These are phyloP conservation scores for Lasioglossum albipes DNA, from an alignment of 1,140 invertebrate genomes.

Conservation along the genomic window DNA sequence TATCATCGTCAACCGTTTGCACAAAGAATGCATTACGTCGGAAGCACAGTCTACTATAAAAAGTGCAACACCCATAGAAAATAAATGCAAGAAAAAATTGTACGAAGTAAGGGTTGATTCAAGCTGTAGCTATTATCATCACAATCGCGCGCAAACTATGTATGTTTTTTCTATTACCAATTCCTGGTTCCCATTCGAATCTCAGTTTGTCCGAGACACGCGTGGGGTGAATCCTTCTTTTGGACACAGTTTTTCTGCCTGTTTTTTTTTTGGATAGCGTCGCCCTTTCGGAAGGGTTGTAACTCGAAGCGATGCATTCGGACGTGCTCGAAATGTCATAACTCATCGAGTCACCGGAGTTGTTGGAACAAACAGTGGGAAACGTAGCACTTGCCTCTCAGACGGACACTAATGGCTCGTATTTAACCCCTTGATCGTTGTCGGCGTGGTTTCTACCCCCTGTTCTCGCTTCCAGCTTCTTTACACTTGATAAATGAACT, in stretches of 20 bases:
- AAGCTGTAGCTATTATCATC: background rate
- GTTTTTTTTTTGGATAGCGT: slow-evolving; percentile 49
- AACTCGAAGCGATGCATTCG: slow-evolving; percentile 3
- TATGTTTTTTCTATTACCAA: background rate
- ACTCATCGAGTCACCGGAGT: slow-evolving; percentile 64
- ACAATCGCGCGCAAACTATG: background rate
- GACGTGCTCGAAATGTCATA: slow-evolving; percentile 69
- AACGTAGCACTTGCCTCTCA: slow-evolving; percentile 65
- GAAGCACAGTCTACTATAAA: background rate
- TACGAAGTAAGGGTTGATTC: background rate
- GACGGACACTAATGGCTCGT: slow-evolving; percentile 63
- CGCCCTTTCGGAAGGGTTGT: slow-evolving; percentile 56
- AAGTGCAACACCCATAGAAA: background rate
- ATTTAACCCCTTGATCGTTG: slow-evolving; percentile 66
- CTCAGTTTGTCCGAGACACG: background rate
- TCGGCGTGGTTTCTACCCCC: slow-evolving; percentile 27
- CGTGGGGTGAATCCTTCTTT: slow-evolving; percentile 5
- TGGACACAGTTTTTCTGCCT: slow-evolving; percentile 42
- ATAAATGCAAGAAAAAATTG: background rate
- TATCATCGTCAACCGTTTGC: too few species aligned
- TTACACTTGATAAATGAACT: background rate
- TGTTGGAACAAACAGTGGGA: slow-evolving; percentile 67
- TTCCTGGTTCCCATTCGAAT: background rate
- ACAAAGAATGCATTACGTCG: too few species aligned
- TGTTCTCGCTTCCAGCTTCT: background rate